Percentiles rank a stretch among this genome's conserved stretches.
phyloP scores from a whole-genome alignment of 1,140 invertebrate genomes.

The Tachypleus tridentatus region DNA sequence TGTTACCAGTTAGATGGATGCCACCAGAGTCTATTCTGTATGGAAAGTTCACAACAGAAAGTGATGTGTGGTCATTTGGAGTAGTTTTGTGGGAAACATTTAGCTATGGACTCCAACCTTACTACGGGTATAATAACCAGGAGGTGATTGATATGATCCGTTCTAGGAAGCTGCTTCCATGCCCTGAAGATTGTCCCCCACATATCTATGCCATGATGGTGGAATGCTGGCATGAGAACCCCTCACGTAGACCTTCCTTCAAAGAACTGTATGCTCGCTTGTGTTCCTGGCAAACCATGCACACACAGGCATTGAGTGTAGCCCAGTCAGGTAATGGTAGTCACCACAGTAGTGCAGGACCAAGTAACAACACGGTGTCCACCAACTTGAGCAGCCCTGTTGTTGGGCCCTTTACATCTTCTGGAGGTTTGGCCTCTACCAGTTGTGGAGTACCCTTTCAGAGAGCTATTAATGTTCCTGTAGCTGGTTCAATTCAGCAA shows the following conservation, averaged over 20 bases:
- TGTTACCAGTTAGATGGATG: constrained; percentile 60
- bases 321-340: constrained; percentile 29
- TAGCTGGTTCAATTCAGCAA: no score
- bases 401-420: not conserved
- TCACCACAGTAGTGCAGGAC: constrained; percentile 43
- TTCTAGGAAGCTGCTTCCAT: constrained; percentile 77
- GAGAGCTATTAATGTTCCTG: no score
- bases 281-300: constrained; percentile 46
- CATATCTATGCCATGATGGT: constrained; percentile 86
- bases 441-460: no score
- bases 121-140: constrained; percentile 87
- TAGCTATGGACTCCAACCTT: constrained; percentile 87
- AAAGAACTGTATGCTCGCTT: constrained; percentile 50
- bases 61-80: constrained; percentile 96
- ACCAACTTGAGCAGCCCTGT: constrained; percentile 31
- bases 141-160: constrained; percentile 96
- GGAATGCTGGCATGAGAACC: constrained; percentile 93
- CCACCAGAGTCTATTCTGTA: constrained; percentile 93
- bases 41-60: constrained; percentile 90
- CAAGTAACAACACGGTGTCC: constrained; percentile 43
- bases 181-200: constrained; percentile 79
- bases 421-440: no score
- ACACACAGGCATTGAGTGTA: constrained; percentile 12
- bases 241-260: constrained; percentile 77
- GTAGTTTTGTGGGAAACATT: constrained; percentile 97